phyloP scores from a whole-genome alignment of 2,888 invertebrate genomes.

The Subacronicta megacephala region DNA sequence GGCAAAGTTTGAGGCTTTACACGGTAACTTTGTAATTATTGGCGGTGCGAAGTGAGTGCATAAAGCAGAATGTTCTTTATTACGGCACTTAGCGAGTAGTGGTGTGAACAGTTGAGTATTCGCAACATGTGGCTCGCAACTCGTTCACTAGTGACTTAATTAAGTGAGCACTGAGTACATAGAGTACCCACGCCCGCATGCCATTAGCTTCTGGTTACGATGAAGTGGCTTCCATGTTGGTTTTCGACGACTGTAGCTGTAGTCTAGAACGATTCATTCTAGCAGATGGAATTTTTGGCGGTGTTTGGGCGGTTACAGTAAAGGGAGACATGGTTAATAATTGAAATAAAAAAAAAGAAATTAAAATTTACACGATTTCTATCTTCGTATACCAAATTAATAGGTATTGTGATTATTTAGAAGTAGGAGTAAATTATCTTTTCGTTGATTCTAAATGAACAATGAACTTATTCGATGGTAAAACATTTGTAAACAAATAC shows the following conservation, averaged over 20 bases:
- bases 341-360: no score
- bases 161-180: conserved; percentile 56
- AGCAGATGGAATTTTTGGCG: background rate
- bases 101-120: conserved; percentile 37
- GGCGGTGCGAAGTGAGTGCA: conserved; percentile 40
- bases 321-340: background rate
- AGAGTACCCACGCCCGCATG: conserved; percentile 29
- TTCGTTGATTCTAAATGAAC: no score
- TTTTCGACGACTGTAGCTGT: conserved; percentile 32
- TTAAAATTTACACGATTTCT: no score
- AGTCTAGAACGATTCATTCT: background rate
- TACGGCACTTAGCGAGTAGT: conserved; percentile 58
- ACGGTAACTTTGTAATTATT: conserved; percentile 42
- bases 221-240: conserved; percentile 42
- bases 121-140: conserved; percentile 50
- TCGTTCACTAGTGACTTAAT: conserved; percentile 63
- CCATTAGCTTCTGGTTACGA: conserved; percentile 60
- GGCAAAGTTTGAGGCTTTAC: conserved; percentile 24
- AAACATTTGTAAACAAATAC: no score
- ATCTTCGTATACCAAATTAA: no score
- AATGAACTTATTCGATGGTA: no score
- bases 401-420: no score
- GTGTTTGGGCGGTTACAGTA: background rate
- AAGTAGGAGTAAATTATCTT: no score
- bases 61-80: conserved; percentile 58